phyloP scores from a whole-genome alignment of 1,140 invertebrate species.

The Epicauta chinensis region DNA sequence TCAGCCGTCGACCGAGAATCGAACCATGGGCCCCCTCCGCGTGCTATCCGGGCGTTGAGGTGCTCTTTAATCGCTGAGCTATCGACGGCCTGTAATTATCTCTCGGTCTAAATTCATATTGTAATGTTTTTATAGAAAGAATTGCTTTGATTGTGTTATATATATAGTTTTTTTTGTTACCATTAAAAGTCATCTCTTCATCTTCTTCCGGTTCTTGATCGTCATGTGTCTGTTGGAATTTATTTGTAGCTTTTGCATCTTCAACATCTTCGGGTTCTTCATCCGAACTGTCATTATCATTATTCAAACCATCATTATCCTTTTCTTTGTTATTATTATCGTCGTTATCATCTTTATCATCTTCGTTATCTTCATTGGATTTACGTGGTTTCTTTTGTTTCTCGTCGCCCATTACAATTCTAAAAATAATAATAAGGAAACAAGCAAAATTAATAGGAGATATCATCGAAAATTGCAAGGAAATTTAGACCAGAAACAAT shows the following conservation, averaged over 20 bases:
- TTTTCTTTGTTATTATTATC: constrained; percentile 31
- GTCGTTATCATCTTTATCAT: constrained; percentile 51
- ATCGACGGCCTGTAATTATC: too few relatives aligned
- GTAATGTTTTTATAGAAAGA: too few relatives aligned
- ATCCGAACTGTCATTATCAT: constrained; percentile 42
- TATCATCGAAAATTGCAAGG: neutral
- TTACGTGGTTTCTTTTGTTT: constrained; percentile 35
- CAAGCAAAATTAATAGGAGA: neutral
- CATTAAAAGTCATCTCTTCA: constrained; percentile 48
- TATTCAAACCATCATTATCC: too few relatives aligned
- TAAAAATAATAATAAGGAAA: constrained; percentile 12
- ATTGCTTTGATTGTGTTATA: too few relatives aligned
- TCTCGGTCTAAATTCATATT: too few relatives aligned
- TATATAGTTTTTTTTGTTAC: constrained; percentile 38
- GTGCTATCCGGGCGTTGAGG: too few relatives aligned
- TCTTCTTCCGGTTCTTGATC: constrained; percentile 76
- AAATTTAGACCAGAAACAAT: too few relatives aligned
- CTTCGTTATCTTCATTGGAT: constrained; percentile 41
- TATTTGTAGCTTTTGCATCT: constrained; percentile 48
- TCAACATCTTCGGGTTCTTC: constrained; percentile 48
- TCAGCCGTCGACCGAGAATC: too few relatives aligned
- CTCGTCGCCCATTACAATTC: constrained; percentile 33
- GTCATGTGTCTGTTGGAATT: constrained; percentile 61
- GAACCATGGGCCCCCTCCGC: too few relatives aligned
- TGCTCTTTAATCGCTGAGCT: too few relatives aligned